A percentile compares a stretch with the other conserved stretches of the same genome.
phyloP scores from a whole-genome alignment of 2,113 vertebrate species.

The Equus quagga region DNA sequence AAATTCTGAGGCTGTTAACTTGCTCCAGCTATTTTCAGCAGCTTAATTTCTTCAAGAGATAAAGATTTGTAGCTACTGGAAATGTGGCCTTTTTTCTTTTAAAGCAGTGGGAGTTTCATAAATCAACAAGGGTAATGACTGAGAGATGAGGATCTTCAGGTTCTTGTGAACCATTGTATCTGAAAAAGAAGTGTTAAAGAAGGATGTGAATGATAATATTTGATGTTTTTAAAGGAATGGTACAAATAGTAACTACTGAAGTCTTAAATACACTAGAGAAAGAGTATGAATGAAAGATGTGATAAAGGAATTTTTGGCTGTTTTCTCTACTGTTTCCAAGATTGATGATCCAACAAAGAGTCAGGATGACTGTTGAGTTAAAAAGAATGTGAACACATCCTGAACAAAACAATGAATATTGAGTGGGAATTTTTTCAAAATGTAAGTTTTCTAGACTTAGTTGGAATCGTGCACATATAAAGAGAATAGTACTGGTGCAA shows the following conservation, averaged over 20 bases:
- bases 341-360: neutral
- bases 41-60: neutral
- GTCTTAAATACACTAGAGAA: neutral
- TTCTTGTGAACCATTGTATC: conserved; percentile 88
- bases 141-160: conserved; percentile 87
- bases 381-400: neutral
- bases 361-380: neutral
- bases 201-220: conserved; percentile 88
- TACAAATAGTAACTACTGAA: conserved; percentile 87
- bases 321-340: neutral
- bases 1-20: neutral
- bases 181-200: conserved; percentile 85
- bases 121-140: conserved; percentile 86
- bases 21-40: neutral
- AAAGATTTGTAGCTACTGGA: neutral
- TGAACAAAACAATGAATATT: neutral
- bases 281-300: neutral
- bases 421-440: neutral
- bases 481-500: neutral
- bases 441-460: neutral
- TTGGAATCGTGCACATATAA: neutral
- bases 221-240: conserved; percentile 86
- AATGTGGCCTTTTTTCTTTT: conserved; percentile 58
- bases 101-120: conserved; percentile 66
- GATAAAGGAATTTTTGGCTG: neutral